Conservation (phyloP, 2,888 invertebrate species). For the Lacanobia oleracea region DNA sequence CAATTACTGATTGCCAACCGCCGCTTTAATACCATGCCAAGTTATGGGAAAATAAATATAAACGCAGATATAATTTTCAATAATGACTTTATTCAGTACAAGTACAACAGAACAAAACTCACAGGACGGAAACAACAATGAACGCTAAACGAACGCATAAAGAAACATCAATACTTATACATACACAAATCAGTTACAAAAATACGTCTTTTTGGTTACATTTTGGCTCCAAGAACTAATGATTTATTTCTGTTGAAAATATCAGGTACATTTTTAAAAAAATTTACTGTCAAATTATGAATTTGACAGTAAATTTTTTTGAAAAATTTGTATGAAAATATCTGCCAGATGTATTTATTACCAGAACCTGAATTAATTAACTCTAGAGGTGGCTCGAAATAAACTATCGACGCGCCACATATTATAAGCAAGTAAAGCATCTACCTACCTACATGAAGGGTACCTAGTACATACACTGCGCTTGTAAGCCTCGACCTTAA, state of each 20-base stretch:
- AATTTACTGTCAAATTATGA: too few relatives aligned
- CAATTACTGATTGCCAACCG: too few relatives aligned
- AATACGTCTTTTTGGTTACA: constrained; percentile 82
- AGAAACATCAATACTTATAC: constrained; percentile 63
- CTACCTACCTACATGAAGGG: too few relatives aligned
- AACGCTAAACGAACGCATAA: constrained; percentile 64
- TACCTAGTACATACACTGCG: too few relatives aligned
- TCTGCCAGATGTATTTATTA: too few relatives aligned
- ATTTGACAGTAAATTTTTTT: not conserved
- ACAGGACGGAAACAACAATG: constrained; percentile 83
- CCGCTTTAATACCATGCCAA: too few relatives aligned
- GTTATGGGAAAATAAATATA: not conserved
- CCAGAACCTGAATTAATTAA: too few relatives aligned
- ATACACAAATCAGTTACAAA: constrained; percentile 76
- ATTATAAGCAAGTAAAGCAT: too few relatives aligned
- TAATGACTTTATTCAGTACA: constrained; percentile 77
- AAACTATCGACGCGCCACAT: too few relatives aligned
- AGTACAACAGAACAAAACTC: constrained; percentile 76
- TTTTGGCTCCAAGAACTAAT: constrained; percentile 75
- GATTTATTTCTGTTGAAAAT: constrained; percentile 60
- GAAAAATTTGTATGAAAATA: not conserved
- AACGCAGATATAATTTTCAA: constrained; percentile 29
- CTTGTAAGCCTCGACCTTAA: too few relatives aligned
- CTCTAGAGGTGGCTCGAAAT: not conserved
- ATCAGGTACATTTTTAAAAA: too few relatives aligned